Conservation (phyloP, 2,797 vertebrate genomes). For the Chloroceryle amazona region DNA sequence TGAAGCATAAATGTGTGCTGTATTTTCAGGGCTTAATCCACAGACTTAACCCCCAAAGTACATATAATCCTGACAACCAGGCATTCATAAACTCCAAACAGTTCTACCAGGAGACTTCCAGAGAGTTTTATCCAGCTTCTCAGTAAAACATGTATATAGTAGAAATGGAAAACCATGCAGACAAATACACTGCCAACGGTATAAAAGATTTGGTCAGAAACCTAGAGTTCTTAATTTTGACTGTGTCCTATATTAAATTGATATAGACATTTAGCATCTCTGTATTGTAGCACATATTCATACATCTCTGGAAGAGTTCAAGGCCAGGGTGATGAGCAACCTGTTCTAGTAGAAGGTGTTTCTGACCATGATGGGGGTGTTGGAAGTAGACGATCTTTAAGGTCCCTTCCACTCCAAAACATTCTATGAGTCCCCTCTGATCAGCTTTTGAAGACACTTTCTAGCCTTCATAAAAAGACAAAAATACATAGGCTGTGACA, state of each 20-base stretch:
- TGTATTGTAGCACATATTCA: background rate
- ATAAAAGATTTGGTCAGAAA: background rate
- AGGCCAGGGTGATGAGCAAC: background rate
- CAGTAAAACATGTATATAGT: background rate
- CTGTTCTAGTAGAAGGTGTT: background rate
- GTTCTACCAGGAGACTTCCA: background rate
- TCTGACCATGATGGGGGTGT: background rate
- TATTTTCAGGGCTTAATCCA: slow-evolving; percentile 35
- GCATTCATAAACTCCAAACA: slow-evolving; percentile 3
- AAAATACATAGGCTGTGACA: background rate
- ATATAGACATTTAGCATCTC: background rate
- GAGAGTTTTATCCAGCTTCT: background rate
- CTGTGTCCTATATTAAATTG: background rate
- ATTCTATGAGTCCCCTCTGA: background rate
- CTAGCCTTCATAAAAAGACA: background rate
- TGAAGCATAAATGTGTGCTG: background rate
- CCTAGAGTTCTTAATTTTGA: background rate
- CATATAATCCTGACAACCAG: slow-evolving; percentile 15
- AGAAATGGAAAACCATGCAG: background rate
- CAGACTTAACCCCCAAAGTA: slow-evolving; percentile 3
- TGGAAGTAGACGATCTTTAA: background rate
- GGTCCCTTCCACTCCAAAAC: background rate
- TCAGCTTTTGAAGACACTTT: background rate
- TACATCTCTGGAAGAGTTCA: background rate
- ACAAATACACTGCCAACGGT: background rate